A percentile compares a stretch with the other conserved stretches of the same genome.
Evolutionary conservation across 1,140 invertebrate species (phyloP).

Genomic region (Sminthurides bifidus): DNA sequence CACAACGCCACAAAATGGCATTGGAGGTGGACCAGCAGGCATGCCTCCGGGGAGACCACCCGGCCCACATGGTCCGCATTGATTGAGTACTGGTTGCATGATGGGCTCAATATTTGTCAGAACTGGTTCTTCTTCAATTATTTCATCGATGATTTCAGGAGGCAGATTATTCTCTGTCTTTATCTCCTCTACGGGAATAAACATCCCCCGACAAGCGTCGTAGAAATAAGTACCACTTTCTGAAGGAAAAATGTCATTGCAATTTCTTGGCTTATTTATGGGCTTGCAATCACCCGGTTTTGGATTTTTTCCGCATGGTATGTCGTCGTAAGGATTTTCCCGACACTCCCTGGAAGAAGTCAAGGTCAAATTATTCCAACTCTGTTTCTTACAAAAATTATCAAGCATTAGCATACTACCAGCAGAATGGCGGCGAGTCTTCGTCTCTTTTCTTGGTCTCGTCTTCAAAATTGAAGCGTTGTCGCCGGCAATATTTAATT

Average conservation of each 20-base stretch:
- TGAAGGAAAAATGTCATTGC: background rate
- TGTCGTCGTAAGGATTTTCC: constrained; percentile 11
- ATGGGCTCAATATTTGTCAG: constrained; percentile 7
- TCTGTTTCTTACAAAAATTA: too few species aligned
- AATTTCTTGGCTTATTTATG: too few species aligned
- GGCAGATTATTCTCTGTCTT: background rate
- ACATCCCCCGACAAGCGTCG: background rate
- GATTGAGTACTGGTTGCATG: background rate
- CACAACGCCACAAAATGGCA: constrained; percentile 1
- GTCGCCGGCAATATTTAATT: constrained; percentile 10
- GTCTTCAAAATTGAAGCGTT: constrained; percentile 16
- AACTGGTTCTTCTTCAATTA: constrained; percentile 2
- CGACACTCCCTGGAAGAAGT: background rate
- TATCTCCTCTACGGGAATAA: constrained; percentile 4
- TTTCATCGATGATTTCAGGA: constrained; percentile 3
- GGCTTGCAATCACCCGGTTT: background rate
- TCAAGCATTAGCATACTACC: too few species aligned
- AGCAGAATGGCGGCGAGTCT: background rate
- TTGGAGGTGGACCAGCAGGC: too few species aligned
- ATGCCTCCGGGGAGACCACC: background rate
- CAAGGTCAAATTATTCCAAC: too few species aligned
- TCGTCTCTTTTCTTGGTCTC: background rate
- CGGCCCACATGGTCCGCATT: background rate
- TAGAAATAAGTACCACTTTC: constrained; percentile 15
- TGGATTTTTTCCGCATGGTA: constrained; percentile 14